Base-by-base conservation (phyloP, 2,888 invertebrate genomes). In the Sepioteuthis lessoniana region DNA sequence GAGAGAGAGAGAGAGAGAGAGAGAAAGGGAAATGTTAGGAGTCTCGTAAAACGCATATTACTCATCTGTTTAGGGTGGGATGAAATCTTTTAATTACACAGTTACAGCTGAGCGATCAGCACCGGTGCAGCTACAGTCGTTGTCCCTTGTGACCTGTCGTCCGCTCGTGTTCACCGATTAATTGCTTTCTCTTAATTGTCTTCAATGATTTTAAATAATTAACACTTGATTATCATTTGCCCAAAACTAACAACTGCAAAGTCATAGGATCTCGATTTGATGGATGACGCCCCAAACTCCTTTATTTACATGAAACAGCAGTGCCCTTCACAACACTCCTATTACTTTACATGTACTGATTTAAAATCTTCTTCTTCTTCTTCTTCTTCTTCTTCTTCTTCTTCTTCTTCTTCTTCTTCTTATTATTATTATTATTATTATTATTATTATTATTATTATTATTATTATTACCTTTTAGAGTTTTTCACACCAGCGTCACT, bases 141-240 rank as follows among this genome's bases (percentile, higher is more conserved):
- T n/a, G 76, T 76, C 76, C 76, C 76, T 76, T 76, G 76, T 76
- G 76, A 76, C 76, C 76, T 76, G 76, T 76, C n/a, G n/a, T 76
- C 76, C n/a, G 19, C 76, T n/a, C 76, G 8, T n/a, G n/a, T 76
- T n/a, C 76, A 76, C n/a, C 76, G 76, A 76, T 92, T 92, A 92
- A 92, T 92, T n/a, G 92, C 92, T 47, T 92, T 42, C 92, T 47
- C 92, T 28, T 92, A 92, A 92, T 92, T 92, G 47, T 92, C 47
- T 42, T 92, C 92, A 92, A 92, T 92, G 46, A 92, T 47, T 92
- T 92, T 92, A 92, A 38, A 92, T 92, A 92, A 92, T 92, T 92
- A 92, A 92, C 46, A 92, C 92, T 92, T 92, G 42, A 42, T 42
- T 92, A 92, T 92, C 92, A 16, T 47, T 92, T 92, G 31, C 28